Conservation (phyloP, 30 jellyfish, hydroid and myxozoan species). For the Clytia hemisphaerica region DNA sequence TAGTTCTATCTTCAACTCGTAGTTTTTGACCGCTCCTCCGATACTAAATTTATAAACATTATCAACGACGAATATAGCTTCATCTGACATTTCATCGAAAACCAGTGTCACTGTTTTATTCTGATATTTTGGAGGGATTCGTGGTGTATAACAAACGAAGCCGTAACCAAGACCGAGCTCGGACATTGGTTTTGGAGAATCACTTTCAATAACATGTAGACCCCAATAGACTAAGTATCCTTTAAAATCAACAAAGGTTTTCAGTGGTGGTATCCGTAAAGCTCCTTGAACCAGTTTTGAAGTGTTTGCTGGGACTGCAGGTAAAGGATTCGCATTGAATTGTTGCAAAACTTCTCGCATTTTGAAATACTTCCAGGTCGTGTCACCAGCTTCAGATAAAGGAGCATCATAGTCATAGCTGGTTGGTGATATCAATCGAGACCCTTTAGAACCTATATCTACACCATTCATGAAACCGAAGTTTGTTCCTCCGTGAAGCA, state of each 20-base stretch:
- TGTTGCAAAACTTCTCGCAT: constrained; percentile 42
- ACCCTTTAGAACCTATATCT: constrained; percentile 33
- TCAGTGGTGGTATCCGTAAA: no score
- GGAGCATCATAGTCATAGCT: constrained; percentile 90
- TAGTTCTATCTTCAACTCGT: no score
- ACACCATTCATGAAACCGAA: constrained; percentile 83
- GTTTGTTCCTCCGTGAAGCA: constrained; percentile 87
- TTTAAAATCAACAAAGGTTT: no score
- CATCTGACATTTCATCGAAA: no score
- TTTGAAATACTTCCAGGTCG: constrained; percentile 58
- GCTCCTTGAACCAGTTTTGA: constrained; percentile 64
- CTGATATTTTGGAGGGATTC: no score
- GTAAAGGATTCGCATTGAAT: constrained; percentile 30
- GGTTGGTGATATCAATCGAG: constrained; percentile 52
- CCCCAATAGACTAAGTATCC: no score
- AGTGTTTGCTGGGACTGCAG: constrained; percentile 59
- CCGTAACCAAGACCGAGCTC: constrained; percentile 51
- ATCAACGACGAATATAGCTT: no score
- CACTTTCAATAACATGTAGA: no score
- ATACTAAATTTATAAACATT: no score
- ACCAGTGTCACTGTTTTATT: no score
- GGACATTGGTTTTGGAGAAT: no score
- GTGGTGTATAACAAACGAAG: constrained; percentile 46
- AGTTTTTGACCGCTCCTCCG: no score
- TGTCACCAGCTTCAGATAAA: constrained; percentile 78